Percentiles rank a stretch among this genome's conserved stretches.
These are phyloP conservation scores for Aspidiotus rigidus DNA, from an alignment of 2,888 invertebrate species.

Conservation along the genomic window DNA sequence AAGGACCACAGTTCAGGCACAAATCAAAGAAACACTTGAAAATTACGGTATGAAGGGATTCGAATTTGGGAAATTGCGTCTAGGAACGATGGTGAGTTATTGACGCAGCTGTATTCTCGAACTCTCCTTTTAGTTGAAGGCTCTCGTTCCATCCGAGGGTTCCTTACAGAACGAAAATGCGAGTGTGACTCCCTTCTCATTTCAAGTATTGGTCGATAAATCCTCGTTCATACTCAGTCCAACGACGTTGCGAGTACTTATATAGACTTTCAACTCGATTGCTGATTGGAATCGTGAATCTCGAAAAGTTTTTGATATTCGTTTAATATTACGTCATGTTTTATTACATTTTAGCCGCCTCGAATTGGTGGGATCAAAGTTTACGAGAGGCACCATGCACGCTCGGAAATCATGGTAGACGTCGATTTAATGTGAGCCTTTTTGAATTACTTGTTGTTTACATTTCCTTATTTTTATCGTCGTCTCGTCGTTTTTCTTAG, in stretches of 20 bases:
- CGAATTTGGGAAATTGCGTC: conserved; percentile 85
- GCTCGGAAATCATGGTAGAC: conserved; percentile 95
- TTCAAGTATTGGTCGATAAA: no score
- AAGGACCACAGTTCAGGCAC: conserved; percentile 78
- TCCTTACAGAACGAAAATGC: no score
- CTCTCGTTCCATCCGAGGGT: no score
- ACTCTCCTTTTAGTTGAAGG: no score
- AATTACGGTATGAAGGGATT: conserved; percentile 84
- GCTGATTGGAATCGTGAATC: no score
- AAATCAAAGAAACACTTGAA: conserved; percentile 66
- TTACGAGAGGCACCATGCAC: conserved; percentile 83
- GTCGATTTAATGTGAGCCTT: conserved; percentile 78
- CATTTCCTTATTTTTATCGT: conserved; percentile 9
- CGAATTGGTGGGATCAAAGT: conserved; percentile 93
- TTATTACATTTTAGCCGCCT: conserved; percentile 60
- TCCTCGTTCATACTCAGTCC: no score
- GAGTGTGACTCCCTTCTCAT: no score
- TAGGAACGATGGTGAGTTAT: conserved; percentile 83
- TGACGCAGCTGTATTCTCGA: neutral
- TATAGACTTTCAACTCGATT: no score
- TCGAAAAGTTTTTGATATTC: no score
- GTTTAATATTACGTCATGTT: conserved; percentile 32
- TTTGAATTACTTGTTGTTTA: conserved; percentile 7
- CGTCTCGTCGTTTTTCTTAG: conserved; percentile 47
- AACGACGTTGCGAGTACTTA: no score